phyloP scores from a whole-genome alignment of 2,797 vertebrate genomes.

The Cygnus olor region DNA sequence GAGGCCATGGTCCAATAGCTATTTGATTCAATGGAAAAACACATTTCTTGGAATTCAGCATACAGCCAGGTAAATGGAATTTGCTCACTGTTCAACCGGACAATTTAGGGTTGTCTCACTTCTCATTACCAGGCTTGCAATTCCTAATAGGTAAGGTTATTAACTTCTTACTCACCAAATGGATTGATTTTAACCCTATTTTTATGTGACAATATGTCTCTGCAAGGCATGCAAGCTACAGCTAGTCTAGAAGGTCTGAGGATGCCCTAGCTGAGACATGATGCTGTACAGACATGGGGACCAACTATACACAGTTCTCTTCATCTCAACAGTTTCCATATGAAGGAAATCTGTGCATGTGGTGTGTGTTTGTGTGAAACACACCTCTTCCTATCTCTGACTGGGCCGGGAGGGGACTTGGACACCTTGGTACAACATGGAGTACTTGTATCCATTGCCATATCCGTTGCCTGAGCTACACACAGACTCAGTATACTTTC shows the following conservation, averaged over 20 bases:
- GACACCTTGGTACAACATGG: background rate
- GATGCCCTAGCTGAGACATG: background rate
- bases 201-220: background rate
- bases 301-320: background rate
- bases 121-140: background rate
- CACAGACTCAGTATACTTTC: background rate
- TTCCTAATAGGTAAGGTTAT: background rate
- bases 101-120: background rate
- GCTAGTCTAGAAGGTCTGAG: background rate
- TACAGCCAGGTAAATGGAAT: background rate
- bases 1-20: background rate
- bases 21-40: background rate
- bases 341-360: background rate
- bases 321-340: background rate
- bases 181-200: background rate
- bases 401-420: background rate
- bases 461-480: background rate
- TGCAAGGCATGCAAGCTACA: background rate
- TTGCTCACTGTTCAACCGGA: background rate
- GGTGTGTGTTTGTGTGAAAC: background rate
- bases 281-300: fast-evolving
- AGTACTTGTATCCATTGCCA: too few species aligned
- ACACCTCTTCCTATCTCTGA: background rate
- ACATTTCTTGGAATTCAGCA: background rate
- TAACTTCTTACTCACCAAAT: background rate